phyloP scores from a whole-genome alignment of 1,140 invertebrate genomes.

The Frieseomelitta varia region DNA sequence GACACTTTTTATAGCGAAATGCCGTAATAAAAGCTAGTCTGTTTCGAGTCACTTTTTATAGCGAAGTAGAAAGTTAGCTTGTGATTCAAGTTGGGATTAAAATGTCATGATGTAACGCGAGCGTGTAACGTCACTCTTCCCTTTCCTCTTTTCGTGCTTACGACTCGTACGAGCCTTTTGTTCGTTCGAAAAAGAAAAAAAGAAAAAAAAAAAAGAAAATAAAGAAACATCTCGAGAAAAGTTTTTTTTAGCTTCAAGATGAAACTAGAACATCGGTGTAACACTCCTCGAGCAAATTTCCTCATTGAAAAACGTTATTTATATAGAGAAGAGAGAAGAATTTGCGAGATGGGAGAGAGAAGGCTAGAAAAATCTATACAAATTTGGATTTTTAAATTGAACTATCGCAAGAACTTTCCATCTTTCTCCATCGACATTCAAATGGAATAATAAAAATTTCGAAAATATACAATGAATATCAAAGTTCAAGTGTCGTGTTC shows the following conservation, averaged over 20 bases:
- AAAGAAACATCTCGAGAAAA: neutral
- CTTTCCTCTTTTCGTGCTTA: neutral
- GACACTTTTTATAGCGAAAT: conserved; percentile 65
- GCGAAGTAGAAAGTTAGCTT: conserved; percentile 64
- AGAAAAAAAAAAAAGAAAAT: neutral
- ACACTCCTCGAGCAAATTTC: neutral
- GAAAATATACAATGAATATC: too few species aligned
- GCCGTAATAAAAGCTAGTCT: conserved; percentile 55
- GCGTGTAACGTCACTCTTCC: conserved; percentile 8
- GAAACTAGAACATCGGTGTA: neutral
- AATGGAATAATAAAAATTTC: too few species aligned
- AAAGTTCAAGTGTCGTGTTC: neutral
- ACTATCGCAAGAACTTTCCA: too few species aligned
- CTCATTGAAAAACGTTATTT: too few species aligned
- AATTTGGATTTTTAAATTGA: neutral
- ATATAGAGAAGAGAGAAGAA: too few species aligned
- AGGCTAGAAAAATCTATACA: neutral
- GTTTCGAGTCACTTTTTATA: conserved; percentile 67
- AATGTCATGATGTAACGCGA: conserved; percentile 59
- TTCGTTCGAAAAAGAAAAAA: neutral
- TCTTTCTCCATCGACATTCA: too few species aligned
- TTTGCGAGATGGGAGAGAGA: too few species aligned
- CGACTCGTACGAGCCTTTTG: neutral
- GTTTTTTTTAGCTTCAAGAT: neutral
- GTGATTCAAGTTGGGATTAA: conserved; percentile 68